These are phyloP conservation scores for Temnothorax ravouxi DNA, from an alignment of 2,888 invertebrate species.

Conservation along the genomic window DNA sequence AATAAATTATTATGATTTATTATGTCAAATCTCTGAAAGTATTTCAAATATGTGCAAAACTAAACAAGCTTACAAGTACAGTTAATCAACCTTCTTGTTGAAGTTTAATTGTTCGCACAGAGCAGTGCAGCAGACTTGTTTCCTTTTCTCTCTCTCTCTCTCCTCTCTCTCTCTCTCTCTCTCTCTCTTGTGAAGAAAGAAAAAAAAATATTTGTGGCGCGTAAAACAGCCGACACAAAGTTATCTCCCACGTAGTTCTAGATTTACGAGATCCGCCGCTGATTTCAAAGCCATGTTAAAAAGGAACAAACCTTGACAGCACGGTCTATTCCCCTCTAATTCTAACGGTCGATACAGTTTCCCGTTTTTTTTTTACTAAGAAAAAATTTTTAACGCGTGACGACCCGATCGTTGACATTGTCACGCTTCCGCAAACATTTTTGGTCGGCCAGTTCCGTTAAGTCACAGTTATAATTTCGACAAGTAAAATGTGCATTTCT, in stretches of 20 bases:
- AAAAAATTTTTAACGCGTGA: conserved; percentile 78
- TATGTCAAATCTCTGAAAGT: not conserved
- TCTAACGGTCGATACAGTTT: conserved; percentile 65
- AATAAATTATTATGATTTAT: conserved; percentile 3
- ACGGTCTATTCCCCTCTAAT: conserved; percentile 66
- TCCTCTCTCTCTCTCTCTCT: not conserved
- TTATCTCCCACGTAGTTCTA: conserved; percentile 74
- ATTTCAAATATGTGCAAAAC: not conserved
- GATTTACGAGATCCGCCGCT: conserved; percentile 81
- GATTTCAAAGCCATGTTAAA: conserved; percentile 79
- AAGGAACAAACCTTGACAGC: conserved; percentile 73
- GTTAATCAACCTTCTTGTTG: not conserved
- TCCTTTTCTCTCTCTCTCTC: too few relatives aligned
- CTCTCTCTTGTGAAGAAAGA: conserved; percentile 3
- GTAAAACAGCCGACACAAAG: conserved; percentile 68
- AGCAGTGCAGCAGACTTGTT: too few relatives aligned
- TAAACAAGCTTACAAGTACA: not conserved
- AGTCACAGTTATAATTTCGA: conserved; percentile 75
- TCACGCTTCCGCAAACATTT: conserved; percentile 84
- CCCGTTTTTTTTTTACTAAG: conserved; percentile 67
- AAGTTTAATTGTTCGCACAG: not conserved
- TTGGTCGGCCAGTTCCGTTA: conserved; percentile 81
- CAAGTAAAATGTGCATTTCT: conserved; percentile 45
- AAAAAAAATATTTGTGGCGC: conserved; percentile 58
- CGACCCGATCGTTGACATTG: conserved; percentile 69